These are phyloP conservation scores for Aplodontia rufa DNA, from an alignment of 2,113 vertebrate species.

Conservation along the genomic window DNA sequence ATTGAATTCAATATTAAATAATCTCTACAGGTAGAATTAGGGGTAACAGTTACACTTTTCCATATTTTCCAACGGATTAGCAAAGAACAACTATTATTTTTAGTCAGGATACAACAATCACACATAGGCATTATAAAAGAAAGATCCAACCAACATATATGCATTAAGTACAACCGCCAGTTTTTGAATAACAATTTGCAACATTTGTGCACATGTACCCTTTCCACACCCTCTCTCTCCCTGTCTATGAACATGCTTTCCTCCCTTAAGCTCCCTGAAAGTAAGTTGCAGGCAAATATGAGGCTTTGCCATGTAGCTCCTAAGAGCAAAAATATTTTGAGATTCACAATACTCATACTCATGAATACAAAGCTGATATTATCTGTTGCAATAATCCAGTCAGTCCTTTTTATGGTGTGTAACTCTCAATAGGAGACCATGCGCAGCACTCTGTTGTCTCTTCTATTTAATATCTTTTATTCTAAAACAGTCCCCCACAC, in stretches of 20 bases:
- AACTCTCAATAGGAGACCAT: background rate
- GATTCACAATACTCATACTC: background rate
- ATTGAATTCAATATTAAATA: constrained; percentile 32
- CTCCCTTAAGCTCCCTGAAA: background rate
- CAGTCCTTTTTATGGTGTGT: background rate
- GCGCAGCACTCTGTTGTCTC: background rate
- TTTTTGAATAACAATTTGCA: background rate
- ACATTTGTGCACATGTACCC: background rate
- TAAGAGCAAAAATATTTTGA: background rate
- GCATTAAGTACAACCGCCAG: background rate
- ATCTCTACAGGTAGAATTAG: background rate
- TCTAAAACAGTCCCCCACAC: background rate
- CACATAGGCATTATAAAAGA: background rate
- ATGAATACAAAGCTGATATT: background rate
- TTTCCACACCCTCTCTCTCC: background rate
- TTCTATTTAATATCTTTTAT: background rate
- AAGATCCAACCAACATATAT: background rate
- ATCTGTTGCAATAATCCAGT: background rate
- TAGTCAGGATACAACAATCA: background rate
- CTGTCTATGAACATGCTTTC: background rate
- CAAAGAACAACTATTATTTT: background rate
- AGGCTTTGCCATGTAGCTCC: background rate
- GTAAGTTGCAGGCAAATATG: background rate
- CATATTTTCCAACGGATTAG: background rate
- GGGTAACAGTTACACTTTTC: background rate